Conservation (phyloP, 1,140 invertebrate species). For the Micrasema longulum region DNA sequence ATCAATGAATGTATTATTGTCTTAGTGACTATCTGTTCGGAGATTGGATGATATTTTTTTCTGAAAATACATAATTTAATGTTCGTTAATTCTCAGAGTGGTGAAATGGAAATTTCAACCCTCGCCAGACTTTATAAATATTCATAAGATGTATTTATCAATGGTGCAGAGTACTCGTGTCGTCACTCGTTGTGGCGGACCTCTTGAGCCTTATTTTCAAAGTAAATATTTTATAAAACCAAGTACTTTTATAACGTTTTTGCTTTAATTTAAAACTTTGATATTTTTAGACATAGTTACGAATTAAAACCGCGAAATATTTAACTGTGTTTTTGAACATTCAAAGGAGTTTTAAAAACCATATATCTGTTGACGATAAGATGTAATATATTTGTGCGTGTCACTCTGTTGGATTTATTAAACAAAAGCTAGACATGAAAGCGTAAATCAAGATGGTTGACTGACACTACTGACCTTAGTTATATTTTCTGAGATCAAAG, state of each 20-base stretch:
- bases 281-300: background rate
- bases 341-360: no score
- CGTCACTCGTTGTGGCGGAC: background rate
- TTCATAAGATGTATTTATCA: conserved; percentile 26
- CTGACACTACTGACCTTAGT: no score
- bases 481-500: no score
- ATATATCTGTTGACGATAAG: no score
- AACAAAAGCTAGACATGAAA: no score
- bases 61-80: background rate
- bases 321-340: background rate
- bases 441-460: no score
- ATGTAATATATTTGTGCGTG: no score
- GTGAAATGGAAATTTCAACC: background rate
- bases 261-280: background rate
- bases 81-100: background rate
- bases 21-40: background rate
- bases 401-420: no score
- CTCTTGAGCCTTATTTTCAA: no score
- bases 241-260: background rate
- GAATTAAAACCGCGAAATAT: background rate
- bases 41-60: background rate
- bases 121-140: conserved; percentile 2
- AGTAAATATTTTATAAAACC: no score
- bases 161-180: background rate
- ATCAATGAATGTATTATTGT: background rate